Evolutionary conservation across 2,113 vertebrate species (phyloP).

Genomic region (Agelaius tricolor): DNA sequence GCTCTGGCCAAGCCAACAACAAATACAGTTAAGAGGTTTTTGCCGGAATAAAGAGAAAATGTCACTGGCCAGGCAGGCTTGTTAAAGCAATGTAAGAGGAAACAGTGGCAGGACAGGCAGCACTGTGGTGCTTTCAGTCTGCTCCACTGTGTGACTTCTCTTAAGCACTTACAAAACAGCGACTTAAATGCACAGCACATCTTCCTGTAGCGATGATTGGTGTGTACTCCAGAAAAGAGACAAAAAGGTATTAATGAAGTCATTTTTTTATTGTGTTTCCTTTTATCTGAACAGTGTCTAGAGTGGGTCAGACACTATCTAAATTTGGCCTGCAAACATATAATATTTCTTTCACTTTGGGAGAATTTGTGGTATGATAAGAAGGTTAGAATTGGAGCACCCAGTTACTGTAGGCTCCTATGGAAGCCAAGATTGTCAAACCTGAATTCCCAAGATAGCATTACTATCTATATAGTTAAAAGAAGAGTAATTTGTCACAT

Average conservation of each 20-base stretch:
- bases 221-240: background rate
- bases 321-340: background rate
- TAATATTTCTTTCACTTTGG: background rate
- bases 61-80: background rate
- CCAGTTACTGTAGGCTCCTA: background rate
- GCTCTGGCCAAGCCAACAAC: background rate
- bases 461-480: background rate
- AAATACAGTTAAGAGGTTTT: background rate
- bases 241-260: background rate
- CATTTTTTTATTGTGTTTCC: background rate
- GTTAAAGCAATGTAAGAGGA: background rate
- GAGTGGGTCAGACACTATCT: background rate
- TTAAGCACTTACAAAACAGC: background rate
- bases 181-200: background rate
- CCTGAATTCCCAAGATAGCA: background rate
- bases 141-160: accelerated
- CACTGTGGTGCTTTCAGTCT: background rate
- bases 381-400: background rate
- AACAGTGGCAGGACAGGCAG: background rate
- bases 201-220: background rate
- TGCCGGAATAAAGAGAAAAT: background rate
- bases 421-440: background rate
- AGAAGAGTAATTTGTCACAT: background rate
- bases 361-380: background rate
- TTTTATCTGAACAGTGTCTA: background rate